Conservation (phyloP, 2,113 vertebrate genomes). For the Coracopsis vasa region DNA sequence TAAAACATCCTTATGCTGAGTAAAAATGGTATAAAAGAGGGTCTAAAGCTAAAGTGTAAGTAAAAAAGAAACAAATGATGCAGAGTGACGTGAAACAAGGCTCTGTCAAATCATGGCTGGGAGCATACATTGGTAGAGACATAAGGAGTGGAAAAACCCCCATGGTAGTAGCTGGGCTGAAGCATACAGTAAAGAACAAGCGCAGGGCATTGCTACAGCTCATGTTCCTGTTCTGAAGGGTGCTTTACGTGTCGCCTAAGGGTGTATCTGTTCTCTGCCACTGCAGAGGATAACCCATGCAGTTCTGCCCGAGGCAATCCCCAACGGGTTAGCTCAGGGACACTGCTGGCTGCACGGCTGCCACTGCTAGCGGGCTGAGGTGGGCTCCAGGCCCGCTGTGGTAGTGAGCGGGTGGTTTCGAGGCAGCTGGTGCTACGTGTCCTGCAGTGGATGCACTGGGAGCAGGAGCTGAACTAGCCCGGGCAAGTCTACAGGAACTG, state of each 20-base stretch:
- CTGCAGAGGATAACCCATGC: neutral
- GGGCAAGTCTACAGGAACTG: conserved; percentile 8
- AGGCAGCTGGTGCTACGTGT: neutral
- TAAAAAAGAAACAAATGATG: neutral
- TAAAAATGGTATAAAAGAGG: neutral
- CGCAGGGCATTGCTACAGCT: neutral
- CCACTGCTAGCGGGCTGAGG: accelerated
- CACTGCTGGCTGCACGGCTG: neutral
- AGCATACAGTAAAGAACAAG: accelerated
- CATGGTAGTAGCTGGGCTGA: neutral
- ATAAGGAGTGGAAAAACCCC: neutral
- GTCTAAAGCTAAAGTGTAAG: neutral
- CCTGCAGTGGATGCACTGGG: neutral
- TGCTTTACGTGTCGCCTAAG: neutral
- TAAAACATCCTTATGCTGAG: neutral
- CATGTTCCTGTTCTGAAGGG: neutral
- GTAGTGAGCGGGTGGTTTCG: neutral
- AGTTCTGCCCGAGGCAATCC: neutral
- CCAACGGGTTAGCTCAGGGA: neutral
- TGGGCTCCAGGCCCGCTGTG: neutral
- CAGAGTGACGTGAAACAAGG: accelerated
- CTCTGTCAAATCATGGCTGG: neutral
- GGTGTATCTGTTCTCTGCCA: neutral
- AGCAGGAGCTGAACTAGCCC: neutral
- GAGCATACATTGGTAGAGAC: no score